Percentiles rank a stretch among this genome's conserved stretches.
These are phyloP conservation scores for Latrodectus hesperus DNA, from an alignment of 2,888 invertebrate genomes.

Conservation along the genomic window DNA sequence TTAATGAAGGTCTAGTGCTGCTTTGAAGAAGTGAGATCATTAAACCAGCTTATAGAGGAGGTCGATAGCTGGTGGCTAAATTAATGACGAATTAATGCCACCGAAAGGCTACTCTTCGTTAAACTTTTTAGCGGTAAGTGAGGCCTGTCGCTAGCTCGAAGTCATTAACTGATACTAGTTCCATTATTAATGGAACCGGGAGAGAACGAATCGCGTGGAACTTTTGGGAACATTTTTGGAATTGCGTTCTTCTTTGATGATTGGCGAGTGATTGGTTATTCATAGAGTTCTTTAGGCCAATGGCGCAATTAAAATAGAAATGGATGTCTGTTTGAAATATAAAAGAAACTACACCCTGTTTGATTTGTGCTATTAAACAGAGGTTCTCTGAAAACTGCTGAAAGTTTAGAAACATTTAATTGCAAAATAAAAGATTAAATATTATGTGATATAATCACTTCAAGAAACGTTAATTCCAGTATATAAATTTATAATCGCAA, in stretches of 20 bases:
- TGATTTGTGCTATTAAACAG: too few species aligned
- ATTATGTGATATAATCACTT: too few species aligned
- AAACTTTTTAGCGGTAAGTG: conserved; percentile 40
- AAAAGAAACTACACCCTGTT: too few species aligned
- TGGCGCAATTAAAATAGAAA: too few species aligned
- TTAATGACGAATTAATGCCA: conserved; percentile 64
- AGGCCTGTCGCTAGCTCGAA: conserved; percentile 18
- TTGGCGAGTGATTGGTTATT: too few species aligned
- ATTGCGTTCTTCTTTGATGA: background rate
- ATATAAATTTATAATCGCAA: too few species aligned
- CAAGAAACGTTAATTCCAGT: too few species aligned
- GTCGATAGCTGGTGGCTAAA: conserved; percentile 37
- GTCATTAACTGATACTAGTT: conserved; percentile 13
- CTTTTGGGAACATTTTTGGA: background rate
- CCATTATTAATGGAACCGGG: conserved; percentile 34
- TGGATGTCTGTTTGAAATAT: too few species aligned
- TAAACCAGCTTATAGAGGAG: conserved; percentile 32
- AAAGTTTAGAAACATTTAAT: too few species aligned
- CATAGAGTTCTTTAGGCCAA: too few species aligned
- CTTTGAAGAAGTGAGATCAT: conserved; percentile 39
- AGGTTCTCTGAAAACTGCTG: too few species aligned
- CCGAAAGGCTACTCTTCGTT: conserved; percentile 38
- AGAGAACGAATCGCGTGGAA: background rate
- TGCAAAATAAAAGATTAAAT: too few species aligned
- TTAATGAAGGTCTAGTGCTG: background rate